phyloP scores from a whole-genome alignment of 2,888 invertebrate genomes.

The Brachyptera risi region DNA sequence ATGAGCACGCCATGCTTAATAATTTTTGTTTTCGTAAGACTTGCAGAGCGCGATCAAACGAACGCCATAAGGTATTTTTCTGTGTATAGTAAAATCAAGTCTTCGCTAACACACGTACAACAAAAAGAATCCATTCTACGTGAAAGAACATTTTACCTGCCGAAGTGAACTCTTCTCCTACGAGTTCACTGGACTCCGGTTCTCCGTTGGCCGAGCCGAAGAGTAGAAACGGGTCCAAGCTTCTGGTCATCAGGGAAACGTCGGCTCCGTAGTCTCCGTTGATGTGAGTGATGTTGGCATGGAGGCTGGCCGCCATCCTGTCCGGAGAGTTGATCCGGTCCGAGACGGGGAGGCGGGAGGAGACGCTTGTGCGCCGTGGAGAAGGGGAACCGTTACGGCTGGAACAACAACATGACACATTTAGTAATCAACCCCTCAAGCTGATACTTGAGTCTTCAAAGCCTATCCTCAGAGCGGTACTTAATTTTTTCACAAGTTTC shows the following conservation, averaged over 20 bases:
- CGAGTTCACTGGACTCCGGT: conserved; percentile 11
- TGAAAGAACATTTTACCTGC: too few species aligned
- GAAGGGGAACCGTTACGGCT: conserved; percentile 13
- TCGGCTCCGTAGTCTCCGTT: conserved; percentile 38
- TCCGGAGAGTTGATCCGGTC: conserved; percentile 59
- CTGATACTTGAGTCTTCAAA: background rate
- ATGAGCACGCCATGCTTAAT: too few species aligned
- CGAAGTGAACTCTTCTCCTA: conserved; percentile 7
- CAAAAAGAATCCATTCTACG: too few species aligned
- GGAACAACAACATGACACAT: background rate
- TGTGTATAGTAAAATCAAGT: too few species aligned
- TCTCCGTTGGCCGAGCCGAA: conserved; percentile 15
- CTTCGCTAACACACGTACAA: too few species aligned
- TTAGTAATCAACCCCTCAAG: background rate
- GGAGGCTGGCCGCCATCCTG: conserved; percentile 68
- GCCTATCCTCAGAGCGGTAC: background rate
- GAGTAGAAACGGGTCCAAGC: conserved; percentile 56
- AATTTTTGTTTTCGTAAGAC: too few species aligned
- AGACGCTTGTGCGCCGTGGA: conserved; percentile 2
- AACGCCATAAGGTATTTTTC: too few species aligned
- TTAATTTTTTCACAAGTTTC: too few species aligned
- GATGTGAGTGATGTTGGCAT: conserved; percentile 44
- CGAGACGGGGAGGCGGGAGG: conserved; percentile 8
- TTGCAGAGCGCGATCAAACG: too few species aligned
- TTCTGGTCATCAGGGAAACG: conserved; percentile 54